Evolutionary conservation across 2,113 vertebrate genomes (phyloP), one percentile per base, ranked within the genome.

Genomic region (Panurus biarmicus): DNA sequence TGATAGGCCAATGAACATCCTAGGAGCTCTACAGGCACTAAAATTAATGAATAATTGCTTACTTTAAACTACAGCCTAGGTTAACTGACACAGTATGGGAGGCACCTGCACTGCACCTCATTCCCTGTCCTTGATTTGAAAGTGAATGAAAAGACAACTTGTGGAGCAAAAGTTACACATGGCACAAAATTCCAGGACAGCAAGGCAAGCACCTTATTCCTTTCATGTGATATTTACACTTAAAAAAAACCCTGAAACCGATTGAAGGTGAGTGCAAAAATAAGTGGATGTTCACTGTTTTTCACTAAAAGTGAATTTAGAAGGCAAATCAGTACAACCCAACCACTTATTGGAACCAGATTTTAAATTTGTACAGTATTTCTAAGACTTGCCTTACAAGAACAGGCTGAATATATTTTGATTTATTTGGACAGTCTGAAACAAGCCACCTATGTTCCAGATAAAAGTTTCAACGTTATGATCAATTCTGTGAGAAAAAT

Each of bases 111-210:
- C 38, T 38, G 15, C 21, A 9, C 58, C 15, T 69, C 19, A 1
- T 23, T 14, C 16, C 33, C 2, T 7, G 25, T 5, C 66, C 45
- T 44, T 6, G 23, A 50, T 45, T 40, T 19, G 16, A 65, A 51
- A 65, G 21, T 3, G 28, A 85, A 48, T 3, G 22, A 35, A 53
- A 69, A 85, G 20, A 38, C 29, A 69, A 31, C 36, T 12, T 38
- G 19, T 9, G 14, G 2, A n/a, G 35, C 65, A 36, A 15, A 56
- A 35, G 5, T 7, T 26, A 36, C 9, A 4, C 1, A 0, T 3
- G 13, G 13, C 23, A 19, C 4, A 2, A 28, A 35, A 33, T 22
- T 76, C 47, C 33, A 71, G 72, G 36, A 58, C 20, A 47, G 75
- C 56, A 58, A 84, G 28, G 36, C 31, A 87, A 91, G 58, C 45